A percentile compares a stretch with the other conserved stretches of the same genome.
phyloP scores from a whole-genome alignment of 2,113 vertebrate species.

The Caretta caretta region DNA sequence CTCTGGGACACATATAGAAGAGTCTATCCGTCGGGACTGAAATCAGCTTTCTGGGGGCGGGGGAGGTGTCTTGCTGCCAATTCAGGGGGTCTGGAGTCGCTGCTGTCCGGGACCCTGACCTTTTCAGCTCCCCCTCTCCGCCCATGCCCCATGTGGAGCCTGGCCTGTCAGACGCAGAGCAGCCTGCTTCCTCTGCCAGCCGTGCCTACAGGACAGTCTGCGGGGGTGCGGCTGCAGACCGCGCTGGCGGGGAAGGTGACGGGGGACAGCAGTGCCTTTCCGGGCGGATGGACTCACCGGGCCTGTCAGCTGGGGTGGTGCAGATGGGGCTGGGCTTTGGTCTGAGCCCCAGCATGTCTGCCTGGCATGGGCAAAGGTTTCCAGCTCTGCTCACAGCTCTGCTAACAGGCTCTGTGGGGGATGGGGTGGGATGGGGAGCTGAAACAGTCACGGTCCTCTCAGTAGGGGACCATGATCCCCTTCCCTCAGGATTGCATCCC shows the following conservation, averaged over 20 bases:
- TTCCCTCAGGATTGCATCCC: neutral
- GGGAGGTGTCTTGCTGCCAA: neutral
- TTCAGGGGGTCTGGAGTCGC: neutral
- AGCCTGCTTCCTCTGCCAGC: neutral
- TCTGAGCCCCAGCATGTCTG: neutral
- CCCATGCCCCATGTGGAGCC: neutral
- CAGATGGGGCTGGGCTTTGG: neutral
- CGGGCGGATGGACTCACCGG: neutral
- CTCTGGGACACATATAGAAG: neutral
- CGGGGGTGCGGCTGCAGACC: neutral
- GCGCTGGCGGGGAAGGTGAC: neutral
- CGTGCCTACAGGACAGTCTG: neutral
- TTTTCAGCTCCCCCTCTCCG: neutral
- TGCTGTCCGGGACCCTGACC: neutral
- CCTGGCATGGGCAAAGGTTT: accelerated
- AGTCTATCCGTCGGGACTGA: neutral
- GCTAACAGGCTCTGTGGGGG: neutral
- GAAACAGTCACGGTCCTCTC: neutral
- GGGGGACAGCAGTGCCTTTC: neutral
- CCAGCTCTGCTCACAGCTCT: neutral
- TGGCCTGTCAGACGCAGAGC: neutral
- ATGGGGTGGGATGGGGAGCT: neutral
- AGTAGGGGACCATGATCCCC: neutral
- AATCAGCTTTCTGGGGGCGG: too few relatives aligned
- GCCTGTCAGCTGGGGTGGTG: neutral